phyloP scores from a whole-genome alignment of 2,888 invertebrate genomes.

The Acanthoscelides obtectus region DNA sequence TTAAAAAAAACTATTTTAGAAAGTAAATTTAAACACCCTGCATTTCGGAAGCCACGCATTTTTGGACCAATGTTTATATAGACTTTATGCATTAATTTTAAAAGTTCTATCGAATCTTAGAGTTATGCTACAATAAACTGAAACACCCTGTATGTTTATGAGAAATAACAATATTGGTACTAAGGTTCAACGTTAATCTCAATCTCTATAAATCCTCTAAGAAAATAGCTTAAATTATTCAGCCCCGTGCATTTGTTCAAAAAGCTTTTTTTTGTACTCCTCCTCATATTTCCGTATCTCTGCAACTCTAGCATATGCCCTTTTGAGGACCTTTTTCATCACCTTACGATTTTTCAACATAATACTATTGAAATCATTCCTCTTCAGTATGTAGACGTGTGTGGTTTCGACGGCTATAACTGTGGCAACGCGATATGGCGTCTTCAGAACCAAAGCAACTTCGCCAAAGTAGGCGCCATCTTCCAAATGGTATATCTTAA shows the following conservation, averaged over 20 bases:
- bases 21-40: too few relatives aligned
- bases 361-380: constrained; percentile 49
- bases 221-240: too few relatives aligned
- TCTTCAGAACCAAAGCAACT: constrained; percentile 54
- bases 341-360: constrained; percentile 21
- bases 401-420: constrained; percentile 58
- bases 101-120: too few relatives aligned
- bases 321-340: constrained; percentile 11
- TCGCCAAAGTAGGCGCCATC: constrained; percentile 54
- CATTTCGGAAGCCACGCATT: too few relatives aligned
- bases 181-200: too few relatives aligned
- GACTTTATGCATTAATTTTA: too few relatives aligned
- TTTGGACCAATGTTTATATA: too few relatives aligned
- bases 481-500: constrained; percentile 15
- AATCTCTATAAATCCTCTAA: too few relatives aligned
- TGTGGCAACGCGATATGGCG: constrained; percentile 54
- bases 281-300: constrained; percentile 18
- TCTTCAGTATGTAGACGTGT: constrained; percentile 56
- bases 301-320: constrained; percentile 18
- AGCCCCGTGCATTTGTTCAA: constrained; percentile 12
- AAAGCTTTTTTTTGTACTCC: constrained; percentile 20
- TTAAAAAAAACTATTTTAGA: too few relatives aligned
- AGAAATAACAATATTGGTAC: too few relatives aligned
- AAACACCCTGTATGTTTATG: too few relatives aligned
- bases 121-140: too few relatives aligned